These are phyloP conservation scores for Decapterus maruadsi DNA, from an alignment of 2,797 vertebrate species.

Conservation along the genomic window DNA sequence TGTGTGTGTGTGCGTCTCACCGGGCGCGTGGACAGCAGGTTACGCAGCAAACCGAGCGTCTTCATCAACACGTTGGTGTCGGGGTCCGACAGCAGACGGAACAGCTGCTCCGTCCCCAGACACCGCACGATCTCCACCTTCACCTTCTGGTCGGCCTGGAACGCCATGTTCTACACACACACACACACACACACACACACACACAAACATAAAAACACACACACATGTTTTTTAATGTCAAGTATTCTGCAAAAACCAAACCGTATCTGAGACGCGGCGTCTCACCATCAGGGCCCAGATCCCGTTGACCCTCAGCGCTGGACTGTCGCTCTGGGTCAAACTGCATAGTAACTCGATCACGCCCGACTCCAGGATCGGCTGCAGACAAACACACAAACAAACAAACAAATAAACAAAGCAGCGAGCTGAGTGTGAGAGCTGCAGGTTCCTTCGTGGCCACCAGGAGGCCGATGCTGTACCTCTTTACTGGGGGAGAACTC, in stretches of 20 bases:
- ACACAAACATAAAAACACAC: too few species aligned
- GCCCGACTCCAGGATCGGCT: slow-evolving; percentile 99
- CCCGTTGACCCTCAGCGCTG: slow-evolving; percentile 96
- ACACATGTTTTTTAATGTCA: too few species aligned
- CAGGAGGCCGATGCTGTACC: slow-evolving; percentile 78
- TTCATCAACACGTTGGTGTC: slow-evolving; percentile 99
- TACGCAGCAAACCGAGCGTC: slow-evolving; percentile 96
- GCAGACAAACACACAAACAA: slow-evolving; percentile 17
- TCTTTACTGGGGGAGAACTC: slow-evolving; percentile 99
- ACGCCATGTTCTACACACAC: slow-evolving; percentile 94
- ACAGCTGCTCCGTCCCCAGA: slow-evolving; percentile 96
- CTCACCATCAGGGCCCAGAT: slow-evolving; percentile 99
- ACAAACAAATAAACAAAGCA: too few species aligned
- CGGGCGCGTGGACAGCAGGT: slow-evolving; percentile 95
- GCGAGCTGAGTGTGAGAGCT: not conserved
- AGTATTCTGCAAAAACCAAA: not conserved
- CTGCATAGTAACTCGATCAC: slow-evolving; percentile 98
- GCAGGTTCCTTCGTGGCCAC: too few species aligned
- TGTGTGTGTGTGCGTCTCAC: slow-evolving; percentile 82
- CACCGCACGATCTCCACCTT: slow-evolving; percentile 97
- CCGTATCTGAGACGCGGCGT: not conserved
- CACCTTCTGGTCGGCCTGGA: slow-evolving; percentile 99
- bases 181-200: not conserved
- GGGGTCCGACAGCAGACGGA: slow-evolving; percentile 96
- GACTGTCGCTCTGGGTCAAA: slow-evolving; percentile 97